A percentile compares a stretch with the other conserved stretches of the same genome.
Evolutionary conservation across 64 coral and sea anemone genomes (phyloP).

Genomic region (Porites lutea): DNA sequence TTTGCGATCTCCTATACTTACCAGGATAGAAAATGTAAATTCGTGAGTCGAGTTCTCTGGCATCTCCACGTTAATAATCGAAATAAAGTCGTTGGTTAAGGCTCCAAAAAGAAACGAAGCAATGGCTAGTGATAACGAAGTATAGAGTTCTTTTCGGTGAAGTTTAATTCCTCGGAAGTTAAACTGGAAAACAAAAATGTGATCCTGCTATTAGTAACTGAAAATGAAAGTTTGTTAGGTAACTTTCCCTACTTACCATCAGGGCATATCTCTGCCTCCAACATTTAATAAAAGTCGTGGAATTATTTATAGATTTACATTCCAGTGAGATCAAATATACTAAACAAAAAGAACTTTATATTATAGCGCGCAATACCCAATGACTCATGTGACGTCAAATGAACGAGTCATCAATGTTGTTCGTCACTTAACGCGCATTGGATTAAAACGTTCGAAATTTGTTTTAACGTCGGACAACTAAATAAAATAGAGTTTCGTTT

Average conservation of each 20-base stretch:
- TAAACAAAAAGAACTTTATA: background rate
- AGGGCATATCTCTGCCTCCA: conserved; percentile 9
- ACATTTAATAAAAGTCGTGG: conserved; percentile 14
- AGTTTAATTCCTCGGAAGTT: conserved; percentile 89
- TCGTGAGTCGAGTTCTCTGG: conserved; percentile 88
- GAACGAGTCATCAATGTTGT: conserved; percentile 27
- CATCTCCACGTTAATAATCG: conserved; percentile 79
- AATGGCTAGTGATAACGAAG: conserved; percentile 72
- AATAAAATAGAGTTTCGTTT: no score
- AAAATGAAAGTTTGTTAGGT: no score
- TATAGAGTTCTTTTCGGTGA: conserved; percentile 84
- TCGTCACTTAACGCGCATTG: background rate
- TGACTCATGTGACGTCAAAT: conserved; percentile 47
- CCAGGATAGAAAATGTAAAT: conserved; percentile 85
- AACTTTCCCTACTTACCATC: background rate
- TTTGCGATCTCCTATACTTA: conserved; percentile 36
- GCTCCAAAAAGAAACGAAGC: conserved; percentile 74
- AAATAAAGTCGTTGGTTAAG: conserved; percentile 89
- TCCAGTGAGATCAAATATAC: background rate
- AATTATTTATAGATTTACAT: background rate
- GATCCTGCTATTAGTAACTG: background rate
- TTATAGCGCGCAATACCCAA: background rate
- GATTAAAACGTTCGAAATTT: background rate
- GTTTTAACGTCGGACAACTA: no score
- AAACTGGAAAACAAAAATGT: conserved; percentile 71